Conservation (phyloP, 37 sponge, comb jelly and placozoan genomes). For the Lycopodina hypogea region DNA sequence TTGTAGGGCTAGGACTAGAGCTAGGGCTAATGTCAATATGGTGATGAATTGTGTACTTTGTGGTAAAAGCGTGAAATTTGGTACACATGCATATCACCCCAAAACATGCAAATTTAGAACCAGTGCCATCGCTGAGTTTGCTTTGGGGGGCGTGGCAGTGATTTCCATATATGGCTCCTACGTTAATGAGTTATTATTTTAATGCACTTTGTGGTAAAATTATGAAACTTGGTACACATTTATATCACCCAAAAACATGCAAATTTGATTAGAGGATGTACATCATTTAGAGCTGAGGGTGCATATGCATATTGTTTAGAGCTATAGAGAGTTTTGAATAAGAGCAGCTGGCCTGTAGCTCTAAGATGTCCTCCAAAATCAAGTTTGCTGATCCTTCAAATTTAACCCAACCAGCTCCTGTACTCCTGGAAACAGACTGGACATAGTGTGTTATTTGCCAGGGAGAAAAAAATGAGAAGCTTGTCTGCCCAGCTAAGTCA, state of each 20-base stretch:
- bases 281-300: not conserved
- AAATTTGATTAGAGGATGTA: not conserved
- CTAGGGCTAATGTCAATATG: not conserved
- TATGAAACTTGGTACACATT: not conserved
- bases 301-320: not conserved
- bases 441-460: not conserved
- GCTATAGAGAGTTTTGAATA: not conserved
- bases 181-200: not conserved
- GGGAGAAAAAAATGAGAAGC: not conserved
- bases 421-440: slow-evolving; percentile 2
- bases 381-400: not conserved
- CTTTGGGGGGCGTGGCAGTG: not conserved
- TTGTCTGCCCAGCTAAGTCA: not conserved
- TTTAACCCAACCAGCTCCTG: not conserved
- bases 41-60: not conserved
- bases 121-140: not conserved
- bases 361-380: not conserved
- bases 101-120: slow-evolving; percentile 1
- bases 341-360: not conserved
- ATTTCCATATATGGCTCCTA: not conserved
- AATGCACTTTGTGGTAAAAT: not conserved
- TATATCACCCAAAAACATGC: not conserved
- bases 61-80: not conserved
- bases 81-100: not conserved
- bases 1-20: no score